Evolutionary conservation across 2,888 invertebrate species (phyloP).

Genomic region (Cinara cedri): DNA sequence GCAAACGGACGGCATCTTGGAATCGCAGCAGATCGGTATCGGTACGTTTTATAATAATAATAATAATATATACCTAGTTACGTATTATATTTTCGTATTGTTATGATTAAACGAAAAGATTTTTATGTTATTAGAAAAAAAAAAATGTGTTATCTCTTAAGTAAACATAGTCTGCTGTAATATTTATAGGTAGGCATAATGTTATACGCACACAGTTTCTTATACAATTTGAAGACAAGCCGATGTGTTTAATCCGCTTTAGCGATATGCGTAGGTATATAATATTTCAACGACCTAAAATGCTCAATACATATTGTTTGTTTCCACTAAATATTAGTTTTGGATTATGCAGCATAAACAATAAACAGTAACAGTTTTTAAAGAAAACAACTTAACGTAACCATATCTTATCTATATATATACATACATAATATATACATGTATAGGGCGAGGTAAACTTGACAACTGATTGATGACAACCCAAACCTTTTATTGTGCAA

Average conservation of each 20-base stretch:
- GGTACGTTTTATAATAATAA: constrained; percentile 3
- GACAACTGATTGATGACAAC: constrained; percentile 54
- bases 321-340: constrained; percentile 38
- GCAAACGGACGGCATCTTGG: constrained; percentile 18
- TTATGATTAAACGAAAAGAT: not conserved
- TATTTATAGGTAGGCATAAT: not conserved
- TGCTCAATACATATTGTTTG: constrained; percentile 31
- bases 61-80: too few species aligned
- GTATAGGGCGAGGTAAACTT: constrained; percentile 26
- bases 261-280: not conserved
- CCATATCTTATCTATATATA: constrained; percentile 43
- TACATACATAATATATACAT: not conserved
- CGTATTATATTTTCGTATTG: too few species aligned
- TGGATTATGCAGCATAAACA: constrained; percentile 39
- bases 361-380: constrained; percentile 32
- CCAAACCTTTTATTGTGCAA: constrained; percentile 40
- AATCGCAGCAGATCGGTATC: constrained; percentile 5
- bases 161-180: not conserved
- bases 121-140: not conserved
- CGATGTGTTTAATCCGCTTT: constrained; percentile 32
- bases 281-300: constrained; percentile 34
- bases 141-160: not conserved
- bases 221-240: not conserved
- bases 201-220: not conserved
- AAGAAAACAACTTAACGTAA: constrained; percentile 43